Conservation (phyloP, 2,797 vertebrate species). For the Notolabrus celidotus region DNA sequence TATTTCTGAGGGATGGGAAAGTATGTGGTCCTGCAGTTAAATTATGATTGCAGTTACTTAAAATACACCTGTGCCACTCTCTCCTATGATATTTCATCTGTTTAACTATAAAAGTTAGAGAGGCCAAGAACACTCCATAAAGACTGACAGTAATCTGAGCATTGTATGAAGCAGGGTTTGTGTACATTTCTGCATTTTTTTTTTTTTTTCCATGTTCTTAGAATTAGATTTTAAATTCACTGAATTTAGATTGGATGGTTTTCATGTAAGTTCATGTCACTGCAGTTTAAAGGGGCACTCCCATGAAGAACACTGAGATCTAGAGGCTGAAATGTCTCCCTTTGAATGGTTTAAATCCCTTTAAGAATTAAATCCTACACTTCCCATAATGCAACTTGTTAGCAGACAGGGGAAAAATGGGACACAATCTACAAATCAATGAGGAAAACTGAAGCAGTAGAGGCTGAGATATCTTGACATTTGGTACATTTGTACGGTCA, state of each 20-base stretch:
- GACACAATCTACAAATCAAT: no score
- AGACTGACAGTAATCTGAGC: not conserved
- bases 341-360: no score
- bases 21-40: not conserved
- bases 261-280: not conserved
- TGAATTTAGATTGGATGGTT: conserved; percentile 11
- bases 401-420: no score
- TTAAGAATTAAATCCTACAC: not conserved
- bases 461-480: no score
- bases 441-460: no score
- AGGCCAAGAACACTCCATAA: not conserved
- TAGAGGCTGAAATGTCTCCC: no score
- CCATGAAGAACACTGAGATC: not conserved
- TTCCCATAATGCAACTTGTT: conserved; percentile 18
- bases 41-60: not conserved
- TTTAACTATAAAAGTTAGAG: conserved; percentile 6
- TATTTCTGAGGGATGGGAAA: conserved; percentile 23
- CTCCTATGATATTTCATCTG: not conserved
- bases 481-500: no score
- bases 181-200: conserved; percentile 57
- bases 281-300: conserved; percentile 21
- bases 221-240: not conserved
- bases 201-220: conserved; percentile 31
- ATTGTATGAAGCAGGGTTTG: not conserved
- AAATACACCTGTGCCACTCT: not conserved